Evolutionary conservation across 2,888 invertebrate species (phyloP).

Genomic region (Tetrapedia diversipes): DNA sequence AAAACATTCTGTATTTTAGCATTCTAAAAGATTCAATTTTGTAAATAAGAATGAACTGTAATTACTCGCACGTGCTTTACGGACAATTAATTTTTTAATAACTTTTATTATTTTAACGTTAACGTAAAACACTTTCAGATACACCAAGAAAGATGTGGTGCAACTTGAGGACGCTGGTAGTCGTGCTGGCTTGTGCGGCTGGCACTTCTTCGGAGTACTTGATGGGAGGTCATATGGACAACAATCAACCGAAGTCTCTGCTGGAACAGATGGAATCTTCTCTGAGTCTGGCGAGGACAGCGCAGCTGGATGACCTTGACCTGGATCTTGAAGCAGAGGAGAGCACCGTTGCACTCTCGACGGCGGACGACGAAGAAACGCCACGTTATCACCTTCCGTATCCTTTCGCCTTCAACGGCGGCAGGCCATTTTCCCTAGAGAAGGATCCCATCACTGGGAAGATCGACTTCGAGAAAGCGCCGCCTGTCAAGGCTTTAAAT

Average conservation of each 20-base stretch:
- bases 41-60: background rate
- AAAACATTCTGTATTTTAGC: too few relatives aligned
- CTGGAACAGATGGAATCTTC: slow-evolving; percentile 45
- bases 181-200: slow-evolving; percentile 40
- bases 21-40: too few relatives aligned
- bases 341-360: slow-evolving; percentile 67
- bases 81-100: too few relatives aligned
- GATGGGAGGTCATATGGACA: slow-evolving; percentile 78
- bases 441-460: slow-evolving; percentile 88
- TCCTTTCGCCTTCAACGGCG: slow-evolving; percentile 85
- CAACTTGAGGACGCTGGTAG: slow-evolving; percentile 35
- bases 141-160: slow-evolving; percentile 41
- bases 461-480: slow-evolving; percentile 85
- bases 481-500: slow-evolving; percentile 77
- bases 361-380: slow-evolving; percentile 59
- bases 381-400: slow-evolving; percentile 77
- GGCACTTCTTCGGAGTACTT: slow-evolving; percentile 61
- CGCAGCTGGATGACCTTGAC: slow-evolving; percentile 72
- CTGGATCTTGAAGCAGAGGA: slow-evolving; percentile 76
- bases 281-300: slow-evolving; percentile 63
- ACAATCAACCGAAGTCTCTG: slow-evolving; percentile 59
- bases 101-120: background rate
- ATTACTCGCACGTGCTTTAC: background rate
- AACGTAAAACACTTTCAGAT: slow-evolving; percentile 41
- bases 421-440: slow-evolving; percentile 88